Evolutionary conservation across 2,888 invertebrate species (phyloP).

Genomic region (Torymus auratus): DNA sequence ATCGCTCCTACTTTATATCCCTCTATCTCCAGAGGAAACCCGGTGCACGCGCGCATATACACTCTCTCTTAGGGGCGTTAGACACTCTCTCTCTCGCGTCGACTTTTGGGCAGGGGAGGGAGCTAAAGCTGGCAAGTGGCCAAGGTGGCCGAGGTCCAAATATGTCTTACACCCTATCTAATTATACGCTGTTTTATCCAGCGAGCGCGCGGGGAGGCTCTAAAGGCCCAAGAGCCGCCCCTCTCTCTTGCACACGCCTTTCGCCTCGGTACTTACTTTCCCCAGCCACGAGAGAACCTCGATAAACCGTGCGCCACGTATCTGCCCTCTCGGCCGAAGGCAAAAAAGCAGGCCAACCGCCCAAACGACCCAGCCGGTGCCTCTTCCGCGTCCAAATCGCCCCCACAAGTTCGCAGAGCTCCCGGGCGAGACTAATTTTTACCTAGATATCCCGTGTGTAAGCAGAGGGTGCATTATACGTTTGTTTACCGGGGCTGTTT

Average conservation of each 20-base stretch:
- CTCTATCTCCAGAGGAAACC: conserved; percentile 39
- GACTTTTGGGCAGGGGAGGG: conserved; percentile 29
- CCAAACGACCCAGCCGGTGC: conserved; percentile 12
- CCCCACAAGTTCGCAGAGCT: neutral
- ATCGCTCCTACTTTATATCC: conserved; percentile 46
- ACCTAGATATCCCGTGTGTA: neutral
- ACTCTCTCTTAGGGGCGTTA: conserved; percentile 1
- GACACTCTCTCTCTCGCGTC: neutral
- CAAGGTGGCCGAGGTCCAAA: conserved; percentile 75
- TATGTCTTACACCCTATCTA: conserved; percentile 76
- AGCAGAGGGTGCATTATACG: no score
- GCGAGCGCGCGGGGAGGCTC: conserved; percentile 62
- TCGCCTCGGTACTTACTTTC: conserved; percentile 23
- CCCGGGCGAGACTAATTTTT: conserved; percentile 18
- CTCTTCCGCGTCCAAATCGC: conserved; percentile 14
- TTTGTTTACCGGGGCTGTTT: no score
- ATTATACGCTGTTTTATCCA: conserved; percentile 76
- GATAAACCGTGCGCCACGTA: conserved; percentile 40
- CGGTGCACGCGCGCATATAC: neutral
- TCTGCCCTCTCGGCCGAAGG: neutral
- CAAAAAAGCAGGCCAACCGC: conserved; percentile 22
- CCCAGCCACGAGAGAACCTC: conserved; percentile 2
- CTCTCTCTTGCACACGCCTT: conserved; percentile 18
- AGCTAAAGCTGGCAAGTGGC: conserved; percentile 67
- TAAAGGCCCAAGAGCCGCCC: conserved; percentile 64